Percentiles rank a stretch among this genome's conserved stretches.
phyloP scores from a whole-genome alignment of 2,113 vertebrate genomes.

The Nothocercus julius region DNA sequence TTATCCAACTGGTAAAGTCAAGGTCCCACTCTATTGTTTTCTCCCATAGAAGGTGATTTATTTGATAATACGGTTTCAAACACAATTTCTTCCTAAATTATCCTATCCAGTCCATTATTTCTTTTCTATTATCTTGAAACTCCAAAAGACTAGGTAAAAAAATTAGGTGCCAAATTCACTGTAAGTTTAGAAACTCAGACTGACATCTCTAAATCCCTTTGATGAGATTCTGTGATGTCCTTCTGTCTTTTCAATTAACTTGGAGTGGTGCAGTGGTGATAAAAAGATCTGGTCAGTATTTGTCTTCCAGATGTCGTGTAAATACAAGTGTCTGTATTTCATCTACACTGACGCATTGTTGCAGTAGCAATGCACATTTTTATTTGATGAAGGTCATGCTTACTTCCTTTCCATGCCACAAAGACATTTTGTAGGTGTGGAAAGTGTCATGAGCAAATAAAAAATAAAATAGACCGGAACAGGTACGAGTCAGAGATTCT shows the following conservation, averaged over 20 bases:
- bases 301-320: conserved; percentile 28
- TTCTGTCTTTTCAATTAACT: conserved; percentile 64
- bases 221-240: conserved; percentile 51
- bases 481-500: conserved; percentile 29
- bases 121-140: conserved; percentile 61
- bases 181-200: conserved; percentile 63
- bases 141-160: conserved; percentile 57
- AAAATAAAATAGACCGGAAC: conserved; percentile 19
- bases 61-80: conserved; percentile 73
- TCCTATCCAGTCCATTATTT: conserved; percentile 68
- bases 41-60: conserved; percentile 59
- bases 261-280: background rate
- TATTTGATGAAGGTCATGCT: conserved; percentile 24
- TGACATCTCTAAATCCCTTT: conserved; percentile 52
- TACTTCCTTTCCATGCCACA: background rate
- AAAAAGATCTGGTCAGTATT: conserved; percentile 39
- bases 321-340: conserved; percentile 54
- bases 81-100: conserved; percentile 74
- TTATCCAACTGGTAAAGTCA: conserved; percentile 45
- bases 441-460: background rate
- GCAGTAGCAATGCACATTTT: background rate
- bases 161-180: conserved; percentile 68
- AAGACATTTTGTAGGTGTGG: background rate
- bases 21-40: conserved; percentile 61
- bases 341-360: background rate